These are phyloP conservation scores for Philopedon plagiatum DNA, from an alignment of 2,888 invertebrate species.

Conservation along the genomic window DNA sequence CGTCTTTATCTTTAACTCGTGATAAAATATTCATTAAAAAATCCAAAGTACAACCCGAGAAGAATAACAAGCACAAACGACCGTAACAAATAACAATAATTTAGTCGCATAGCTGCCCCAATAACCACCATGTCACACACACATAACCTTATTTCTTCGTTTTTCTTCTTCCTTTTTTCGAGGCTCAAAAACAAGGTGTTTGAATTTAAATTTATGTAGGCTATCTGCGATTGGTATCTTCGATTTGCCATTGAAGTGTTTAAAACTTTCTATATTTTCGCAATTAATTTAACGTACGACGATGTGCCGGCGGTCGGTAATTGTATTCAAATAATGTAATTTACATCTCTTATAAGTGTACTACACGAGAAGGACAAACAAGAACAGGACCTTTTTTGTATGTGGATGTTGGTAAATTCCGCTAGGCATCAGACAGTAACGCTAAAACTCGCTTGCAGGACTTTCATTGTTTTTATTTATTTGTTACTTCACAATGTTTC, in stretches of 20 bases:
- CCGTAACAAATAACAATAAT: constrained; percentile 9
- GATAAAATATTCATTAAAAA: neutral
- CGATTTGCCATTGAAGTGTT: constrained; percentile 69
- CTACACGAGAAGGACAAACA: constrained; percentile 50
- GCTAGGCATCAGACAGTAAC: neutral
- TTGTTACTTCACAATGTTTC: too few species aligned
- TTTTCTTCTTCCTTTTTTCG: constrained; percentile 53
- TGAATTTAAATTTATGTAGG: constrained; percentile 66
- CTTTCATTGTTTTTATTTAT: too few species aligned
- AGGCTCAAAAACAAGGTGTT: constrained; percentile 67
- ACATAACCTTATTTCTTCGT: constrained; percentile 46
- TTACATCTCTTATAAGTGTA: constrained; percentile 56
- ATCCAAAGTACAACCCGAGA: too few species aligned
- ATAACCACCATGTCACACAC: constrained; percentile 25
- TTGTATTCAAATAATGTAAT: constrained; percentile 69
- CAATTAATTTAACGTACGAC: constrained; percentile 69
- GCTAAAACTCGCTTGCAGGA: too few species aligned
- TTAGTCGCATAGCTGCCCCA: constrained; percentile 23
- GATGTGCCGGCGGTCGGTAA: constrained; percentile 62
- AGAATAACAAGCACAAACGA: neutral
- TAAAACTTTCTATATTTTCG: constrained; percentile 68
- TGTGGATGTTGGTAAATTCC: constrained; percentile 24
- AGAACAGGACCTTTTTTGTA: constrained; percentile 46
- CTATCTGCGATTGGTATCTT: constrained; percentile 68
- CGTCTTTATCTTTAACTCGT: neutral